These are phyloP conservation scores for Willisornis vidua DNA, from an alignment of 2,113 vertebrate genomes.

Conservation along the genomic window DNA sequence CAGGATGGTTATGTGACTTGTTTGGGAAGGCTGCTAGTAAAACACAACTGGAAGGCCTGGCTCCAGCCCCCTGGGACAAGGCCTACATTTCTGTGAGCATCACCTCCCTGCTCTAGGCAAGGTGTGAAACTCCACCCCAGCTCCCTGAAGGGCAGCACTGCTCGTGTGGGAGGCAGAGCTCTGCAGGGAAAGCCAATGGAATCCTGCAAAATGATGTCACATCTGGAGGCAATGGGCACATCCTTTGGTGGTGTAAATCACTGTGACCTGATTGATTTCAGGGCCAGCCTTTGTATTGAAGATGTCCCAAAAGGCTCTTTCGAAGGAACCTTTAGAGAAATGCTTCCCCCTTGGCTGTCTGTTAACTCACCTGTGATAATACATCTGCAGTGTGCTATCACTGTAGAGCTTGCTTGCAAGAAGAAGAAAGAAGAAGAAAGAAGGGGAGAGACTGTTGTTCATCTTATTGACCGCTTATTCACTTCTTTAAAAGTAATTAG, in stretches of 20 bases:
- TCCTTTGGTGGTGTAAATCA: conserved; percentile 7
- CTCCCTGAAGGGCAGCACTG: neutral
- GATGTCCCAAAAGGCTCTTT: neutral
- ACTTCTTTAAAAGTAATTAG: conserved; percentile 73
- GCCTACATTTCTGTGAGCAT: neutral
- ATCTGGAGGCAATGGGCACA: neutral
- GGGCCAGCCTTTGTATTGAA: neutral
- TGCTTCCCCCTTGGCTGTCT: neutral
- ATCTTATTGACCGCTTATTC: conserved; percentile 68
- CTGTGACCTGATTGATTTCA: neutral
- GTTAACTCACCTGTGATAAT: conserved; percentile 25
- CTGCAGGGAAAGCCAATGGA: neutral
- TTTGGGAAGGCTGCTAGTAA: neutral
- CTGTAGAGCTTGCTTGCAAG: neutral
- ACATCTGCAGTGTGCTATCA: neutral
- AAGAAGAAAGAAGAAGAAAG: neutral
- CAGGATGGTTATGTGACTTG: neutral
- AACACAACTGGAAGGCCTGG: neutral
- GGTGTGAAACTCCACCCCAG: neutral
- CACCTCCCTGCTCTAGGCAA: neutral
- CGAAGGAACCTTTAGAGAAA: neutral
- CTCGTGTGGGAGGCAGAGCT: neutral
- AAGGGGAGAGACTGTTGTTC: conserved; percentile 45
- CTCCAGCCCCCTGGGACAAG: neutral
- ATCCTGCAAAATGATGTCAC: neutral